Conservation (phyloP, 2,113 vertebrate genomes). For the Silurus meridionalis region DNA sequence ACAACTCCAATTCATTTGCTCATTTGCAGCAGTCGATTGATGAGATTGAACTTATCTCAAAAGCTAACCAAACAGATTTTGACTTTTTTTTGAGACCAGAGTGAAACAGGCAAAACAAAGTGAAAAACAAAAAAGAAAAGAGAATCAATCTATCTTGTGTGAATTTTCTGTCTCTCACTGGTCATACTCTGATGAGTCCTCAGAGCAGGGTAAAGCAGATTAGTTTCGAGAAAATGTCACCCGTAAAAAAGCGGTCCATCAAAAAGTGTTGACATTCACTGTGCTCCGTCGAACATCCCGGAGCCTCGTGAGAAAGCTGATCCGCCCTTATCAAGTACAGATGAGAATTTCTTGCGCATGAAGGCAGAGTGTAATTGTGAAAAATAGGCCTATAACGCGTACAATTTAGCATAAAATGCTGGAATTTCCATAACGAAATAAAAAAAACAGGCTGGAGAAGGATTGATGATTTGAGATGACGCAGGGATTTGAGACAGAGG, state of each 20-base stretch:
- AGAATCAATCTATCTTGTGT: background rate
- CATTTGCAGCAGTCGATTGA: background rate
- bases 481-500: slow-evolving; percentile 12
- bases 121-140: background rate
- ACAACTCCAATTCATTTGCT: background rate
- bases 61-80: background rate
- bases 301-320: slow-evolving; percentile 6
- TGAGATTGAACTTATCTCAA: background rate
- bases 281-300: background rate
- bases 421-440: slow-evolving; percentile 11
- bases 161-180: slow-evolving; percentile 13
- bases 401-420: slow-evolving; percentile 26
- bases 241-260: slow-evolving; percentile 38
- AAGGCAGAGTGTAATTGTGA: slow-evolving; percentile 33
- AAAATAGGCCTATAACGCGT: slow-evolving; percentile 29
- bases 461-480: slow-evolving; percentile 31
- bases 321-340: slow-evolving; percentile 25
- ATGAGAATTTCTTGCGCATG: slow-evolving; percentile 11
- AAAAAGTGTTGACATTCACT: slow-evolving; percentile 45
- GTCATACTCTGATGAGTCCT: slow-evolving; percentile 20
- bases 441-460: slow-evolving; percentile 17
- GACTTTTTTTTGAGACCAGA: background rate
- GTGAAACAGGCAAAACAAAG: background rate
- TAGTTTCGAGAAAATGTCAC: slow-evolving; percentile 52
- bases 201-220: slow-evolving; percentile 30